Base-by-base conservation (phyloP, 2,888 invertebrate species). In the Helobdella robusta region DNA sequence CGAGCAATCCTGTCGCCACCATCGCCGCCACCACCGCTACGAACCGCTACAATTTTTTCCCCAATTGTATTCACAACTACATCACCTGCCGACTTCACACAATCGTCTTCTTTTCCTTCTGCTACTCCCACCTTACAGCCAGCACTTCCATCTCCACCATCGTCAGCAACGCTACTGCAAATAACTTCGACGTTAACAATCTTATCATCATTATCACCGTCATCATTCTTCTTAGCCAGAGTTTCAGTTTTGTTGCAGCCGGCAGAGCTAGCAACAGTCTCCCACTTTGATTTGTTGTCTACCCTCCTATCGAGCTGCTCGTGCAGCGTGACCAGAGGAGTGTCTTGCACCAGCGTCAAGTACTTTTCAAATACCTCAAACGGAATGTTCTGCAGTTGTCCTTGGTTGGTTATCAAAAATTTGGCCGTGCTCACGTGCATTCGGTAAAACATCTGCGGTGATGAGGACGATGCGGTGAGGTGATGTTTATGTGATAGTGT, bases 401-500 rank as follows among this genome's bases (percentile, higher is more conserved):
- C 67, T 6, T 70, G 68, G 44, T 68, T 66, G 30, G 70, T 67
- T 18, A 75, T 65, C 40, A 93, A 82, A 77, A 86, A 88, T 80
- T 91, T 93, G 4, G 93, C 81, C 73, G 91, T 88, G n/a, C 89
- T 87, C 0, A 90, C 87, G 77, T 93, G 90, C 65, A 90, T 87
- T 74, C 93, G 83, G 73, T 81, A 84, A 73, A 79, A 82, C 70
- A 83, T 75, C 81, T 82, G 71, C 20, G 71, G 67, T 60, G 56
- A 48, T 46, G 2, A 46, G 44, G n/a, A 15, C 6, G 59, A 5
- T 8, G 28, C 8, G 36, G 35, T 5, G 34, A 44, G n/a, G 36
- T 50, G 28, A 5, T 23, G 34, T 18, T 1, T 15, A 50, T 36
- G 59, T 32, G 5, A 6, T 6, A 35, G 6, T 36, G 32, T 20